Conservation (phyloP, 92 coral and sea anemone genomes). For the Phenganax marumi region DNA sequence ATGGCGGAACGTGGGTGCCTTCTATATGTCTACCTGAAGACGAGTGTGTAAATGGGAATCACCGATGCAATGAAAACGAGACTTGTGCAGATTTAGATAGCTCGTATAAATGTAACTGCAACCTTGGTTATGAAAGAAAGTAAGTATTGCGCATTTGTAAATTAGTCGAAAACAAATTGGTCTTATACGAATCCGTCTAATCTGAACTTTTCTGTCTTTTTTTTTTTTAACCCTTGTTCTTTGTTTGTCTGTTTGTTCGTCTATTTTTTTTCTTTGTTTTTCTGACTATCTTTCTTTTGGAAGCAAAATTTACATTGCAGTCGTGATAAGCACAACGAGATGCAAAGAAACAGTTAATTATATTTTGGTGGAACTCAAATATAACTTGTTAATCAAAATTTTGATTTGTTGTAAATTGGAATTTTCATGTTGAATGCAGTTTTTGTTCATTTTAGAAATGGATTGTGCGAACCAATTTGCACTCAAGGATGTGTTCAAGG, state of each 20-base stretch:
- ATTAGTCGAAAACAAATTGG: background rate
- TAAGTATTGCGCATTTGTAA: constrained; percentile 1
- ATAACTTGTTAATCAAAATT: background rate
- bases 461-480: constrained; percentile 72
- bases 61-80: constrained; percentile 68
- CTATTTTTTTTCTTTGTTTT: too few species aligned
- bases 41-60: constrained; percentile 80
- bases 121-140: constrained; percentile 61
- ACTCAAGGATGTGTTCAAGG: constrained; percentile 79
- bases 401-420: background rate
- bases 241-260: too few species aligned
- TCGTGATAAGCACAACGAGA: too few species aligned
- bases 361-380: too few species aligned
- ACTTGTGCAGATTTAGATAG: constrained; percentile 68
- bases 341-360: too few species aligned
- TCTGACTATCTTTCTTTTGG: too few species aligned
- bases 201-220: background rate
- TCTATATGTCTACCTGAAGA: constrained; percentile 82
- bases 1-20: constrained; percentile 71
- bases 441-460: constrained; percentile 40
- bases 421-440: background rate
- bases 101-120: constrained; percentile 70
- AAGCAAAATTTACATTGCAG: too few species aligned
- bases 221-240: too few species aligned
- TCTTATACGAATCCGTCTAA: background rate